These are phyloP conservation scores for Eleginops maclovinus DNA, from an alignment of 2,113 vertebrate species.

Conservation along the genomic window DNA sequence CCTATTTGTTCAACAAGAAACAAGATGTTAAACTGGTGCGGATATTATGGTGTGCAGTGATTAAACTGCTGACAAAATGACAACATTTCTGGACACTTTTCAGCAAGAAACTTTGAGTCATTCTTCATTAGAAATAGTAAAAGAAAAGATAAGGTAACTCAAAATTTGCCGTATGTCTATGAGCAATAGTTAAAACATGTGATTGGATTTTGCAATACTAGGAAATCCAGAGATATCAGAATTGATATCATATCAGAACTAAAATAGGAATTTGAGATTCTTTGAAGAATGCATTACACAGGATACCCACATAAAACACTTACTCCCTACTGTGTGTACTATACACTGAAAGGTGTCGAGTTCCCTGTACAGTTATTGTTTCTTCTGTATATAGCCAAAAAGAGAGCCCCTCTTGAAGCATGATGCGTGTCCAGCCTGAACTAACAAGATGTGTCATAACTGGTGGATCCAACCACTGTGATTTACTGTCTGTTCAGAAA, in stretches of 20 bases:
- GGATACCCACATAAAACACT: not conserved
- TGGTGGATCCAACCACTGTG: not conserved
- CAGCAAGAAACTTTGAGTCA: conserved; percentile 4
- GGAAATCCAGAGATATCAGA: not conserved
- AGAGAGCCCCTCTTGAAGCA: not conserved
- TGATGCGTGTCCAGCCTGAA: conserved; percentile 2
- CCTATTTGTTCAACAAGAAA: conserved; percentile 39
- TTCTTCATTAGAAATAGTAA: not conserved
- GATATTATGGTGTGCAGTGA: not conserved
- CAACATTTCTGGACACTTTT: not conserved
- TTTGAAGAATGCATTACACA: not conserved
- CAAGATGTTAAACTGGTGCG: conserved; percentile 15
- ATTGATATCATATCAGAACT: no score
- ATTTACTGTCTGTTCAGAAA: conserved; percentile 8
- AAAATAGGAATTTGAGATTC: not conserved
- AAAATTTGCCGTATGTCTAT: not conserved
- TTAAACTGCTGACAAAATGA: not conserved
- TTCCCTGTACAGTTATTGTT: not conserved
- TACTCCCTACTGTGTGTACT: not conserved
- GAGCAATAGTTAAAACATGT: not conserved
- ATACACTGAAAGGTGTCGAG: no score
- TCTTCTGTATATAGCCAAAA: not conserved
- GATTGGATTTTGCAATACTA: not conserved
- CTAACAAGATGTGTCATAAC: conserved; percentile 14
- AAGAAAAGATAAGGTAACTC: not conserved